phyloP scores from a whole-genome alignment of 2,797 vertebrate species.

The Phoebastria nigripes region DNA sequence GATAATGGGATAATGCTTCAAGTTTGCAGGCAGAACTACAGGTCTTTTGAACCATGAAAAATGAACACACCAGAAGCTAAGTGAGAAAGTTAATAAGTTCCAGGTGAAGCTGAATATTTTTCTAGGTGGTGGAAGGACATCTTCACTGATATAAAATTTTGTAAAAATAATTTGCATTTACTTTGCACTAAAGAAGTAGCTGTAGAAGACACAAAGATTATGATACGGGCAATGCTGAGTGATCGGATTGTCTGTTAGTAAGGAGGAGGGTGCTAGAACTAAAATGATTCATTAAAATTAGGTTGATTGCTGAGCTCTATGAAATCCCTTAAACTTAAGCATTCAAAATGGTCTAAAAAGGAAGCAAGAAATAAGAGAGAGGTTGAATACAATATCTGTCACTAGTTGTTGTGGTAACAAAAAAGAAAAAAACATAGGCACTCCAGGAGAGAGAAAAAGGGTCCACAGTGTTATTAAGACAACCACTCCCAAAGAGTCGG shows the following conservation, averaged over 20 bases:
- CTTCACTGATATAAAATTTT: neutral
- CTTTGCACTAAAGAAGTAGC: neutral
- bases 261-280: neutral
- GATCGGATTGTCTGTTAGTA: neutral
- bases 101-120: neutral
- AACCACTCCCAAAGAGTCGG: neutral
- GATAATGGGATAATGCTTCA: slow-evolving; percentile 47
- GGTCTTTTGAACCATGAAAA: slow-evolving; percentile 33
- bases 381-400: neutral
- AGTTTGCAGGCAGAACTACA: neutral
- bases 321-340: neutral
- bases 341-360: neutral
- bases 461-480: neutral
- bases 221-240: neutral
- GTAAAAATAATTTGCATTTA: neutral
- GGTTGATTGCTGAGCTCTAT: neutral
- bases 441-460: neutral
- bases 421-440: neutral
- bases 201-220: neutral
- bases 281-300: neutral
- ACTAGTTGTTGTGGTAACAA: neutral
- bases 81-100: neutral
- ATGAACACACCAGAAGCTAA: slow-evolving; percentile 8
- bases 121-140: neutral
- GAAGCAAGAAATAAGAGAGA: neutral